phyloP scores from a whole-genome alignment of 1,140 invertebrate species.

The Camponotus vicinus region DNA sequence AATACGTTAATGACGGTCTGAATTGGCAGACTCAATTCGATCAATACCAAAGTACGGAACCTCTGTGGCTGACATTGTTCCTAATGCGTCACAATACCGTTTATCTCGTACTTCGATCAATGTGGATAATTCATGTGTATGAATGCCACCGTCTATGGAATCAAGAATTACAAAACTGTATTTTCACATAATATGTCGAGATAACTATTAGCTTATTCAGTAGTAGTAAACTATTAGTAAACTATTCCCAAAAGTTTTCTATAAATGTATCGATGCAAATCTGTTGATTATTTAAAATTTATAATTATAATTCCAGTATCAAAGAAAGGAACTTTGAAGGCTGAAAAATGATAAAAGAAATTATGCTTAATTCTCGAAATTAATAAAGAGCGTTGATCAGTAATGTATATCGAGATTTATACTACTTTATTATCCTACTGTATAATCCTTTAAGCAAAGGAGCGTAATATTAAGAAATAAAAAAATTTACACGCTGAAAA shows the following conservation, averaged over 20 bases:
- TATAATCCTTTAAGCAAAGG: neutral
- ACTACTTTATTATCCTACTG: neutral
- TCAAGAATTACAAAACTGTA: neutral
- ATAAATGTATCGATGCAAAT: neutral
- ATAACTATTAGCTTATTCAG: neutral
- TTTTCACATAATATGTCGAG: neutral
- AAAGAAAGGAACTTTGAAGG: neutral
- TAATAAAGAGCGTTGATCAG: neutral
- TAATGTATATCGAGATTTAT: neutral
- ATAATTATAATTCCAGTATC: neutral
- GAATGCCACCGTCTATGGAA: neutral
- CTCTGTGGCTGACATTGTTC: constrained; percentile 44
- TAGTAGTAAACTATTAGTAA: neutral
- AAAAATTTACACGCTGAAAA: neutral
- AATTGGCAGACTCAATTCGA: constrained; percentile 36
- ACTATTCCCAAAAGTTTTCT: neutral
- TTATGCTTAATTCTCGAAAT: neutral
- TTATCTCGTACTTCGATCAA: constrained; percentile 37
- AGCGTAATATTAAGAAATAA: neutral
- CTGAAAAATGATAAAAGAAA: neutral
- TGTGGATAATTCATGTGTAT: neutral
- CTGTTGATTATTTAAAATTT: neutral
- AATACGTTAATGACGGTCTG: constrained; percentile 26
- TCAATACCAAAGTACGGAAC: constrained; percentile 38
- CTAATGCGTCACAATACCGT: constrained; percentile 39